Base-by-base conservation (phyloP, 2,113 vertebrate genomes). In the Egretta garzetta region DNA sequence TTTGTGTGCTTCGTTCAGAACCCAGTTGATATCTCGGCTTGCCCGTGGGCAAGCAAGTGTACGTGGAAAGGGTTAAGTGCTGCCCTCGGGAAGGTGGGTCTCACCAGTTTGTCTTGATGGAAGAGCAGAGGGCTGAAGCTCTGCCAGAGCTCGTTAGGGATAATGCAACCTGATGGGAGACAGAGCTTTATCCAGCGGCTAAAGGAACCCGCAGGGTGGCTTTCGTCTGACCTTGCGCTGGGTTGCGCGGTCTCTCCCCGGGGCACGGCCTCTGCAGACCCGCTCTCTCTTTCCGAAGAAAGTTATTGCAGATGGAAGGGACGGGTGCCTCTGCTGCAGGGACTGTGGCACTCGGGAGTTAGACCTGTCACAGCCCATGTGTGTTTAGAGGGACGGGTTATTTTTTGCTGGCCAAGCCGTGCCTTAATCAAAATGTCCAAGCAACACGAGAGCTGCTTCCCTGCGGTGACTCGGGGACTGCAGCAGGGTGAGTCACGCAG, bases 81-180 rank as follows among this genome's bases (percentile, higher is more conserved):
- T 92, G 75, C 88, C 47, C 77, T 86, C 1, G 9, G 73, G 77
- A 93, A 87, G 55, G 45, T 53, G 75, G 73, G 21, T 70, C 76
- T 70, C 26, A 53, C 80, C 59, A 17, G 55, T 81, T 59, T 63
- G 79, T 70, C 75, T 37, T 5, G 73, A 35, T 63, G 88, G 92
- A 93, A 86, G 26, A 92, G 84, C 83, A 83, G 88, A 74, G 88
- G 45, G 87, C 87, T 70, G 94, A 58, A 92, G 93, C 17, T 80
- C 87, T 97, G 97, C 91, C 97, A 86, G 76, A 70, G 86, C 90
- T 96, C 23, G 6, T 97, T 97, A 96, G 92, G 82, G 90, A 64
- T 94, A 96, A 96, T 91, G 96, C 94, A 67, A 41, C 59, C 74
- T 85, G 96, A 97, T 16, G 1, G 30, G 64, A 90, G 82, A 39